Conservation (phyloP, 2,797 vertebrate species). For the Bucorvus abyssinicus region DNA sequence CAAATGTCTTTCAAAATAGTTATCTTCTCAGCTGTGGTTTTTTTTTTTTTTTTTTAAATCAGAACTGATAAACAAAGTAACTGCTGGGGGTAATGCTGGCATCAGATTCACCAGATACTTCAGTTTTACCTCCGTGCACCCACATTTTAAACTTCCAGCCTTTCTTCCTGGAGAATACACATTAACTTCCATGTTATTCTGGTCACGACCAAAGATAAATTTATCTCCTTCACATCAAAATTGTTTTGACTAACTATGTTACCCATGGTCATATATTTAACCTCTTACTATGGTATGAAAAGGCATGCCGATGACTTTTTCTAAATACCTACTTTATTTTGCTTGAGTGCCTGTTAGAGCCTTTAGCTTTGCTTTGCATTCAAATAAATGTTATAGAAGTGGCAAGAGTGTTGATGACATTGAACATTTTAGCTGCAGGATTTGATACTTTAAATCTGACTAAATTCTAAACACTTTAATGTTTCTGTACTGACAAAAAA, state of each 20-base stretch:
- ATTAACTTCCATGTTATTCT: neutral
- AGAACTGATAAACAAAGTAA: neutral
- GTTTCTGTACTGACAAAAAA: neutral
- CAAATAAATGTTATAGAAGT: neutral
- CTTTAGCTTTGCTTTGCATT: constrained; percentile 11
- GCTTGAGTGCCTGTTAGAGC: neutral
- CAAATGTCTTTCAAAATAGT: neutral
- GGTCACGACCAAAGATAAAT: neutral
- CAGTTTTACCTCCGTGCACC: neutral
- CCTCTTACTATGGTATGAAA: neutral
- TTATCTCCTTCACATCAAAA: neutral
- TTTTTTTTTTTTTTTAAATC: neutral
- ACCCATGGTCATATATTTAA: neutral
- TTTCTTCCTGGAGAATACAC: neutral
- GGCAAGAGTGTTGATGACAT: neutral
- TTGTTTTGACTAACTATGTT: neutral
- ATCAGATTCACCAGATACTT: neutral
- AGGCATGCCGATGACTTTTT: neutral
- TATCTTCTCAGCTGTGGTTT: neutral
- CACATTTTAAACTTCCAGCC: neutral
- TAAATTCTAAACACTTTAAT: constrained; percentile 25
- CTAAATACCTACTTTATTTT: neutral
- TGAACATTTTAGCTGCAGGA: constrained; percentile 3
- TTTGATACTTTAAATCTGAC: constrained; percentile 23
- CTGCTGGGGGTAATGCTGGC: neutral